Base-by-base conservation (phyloP, 1,140 invertebrate genomes). In the Cyphomyrmex costatus region DNA sequence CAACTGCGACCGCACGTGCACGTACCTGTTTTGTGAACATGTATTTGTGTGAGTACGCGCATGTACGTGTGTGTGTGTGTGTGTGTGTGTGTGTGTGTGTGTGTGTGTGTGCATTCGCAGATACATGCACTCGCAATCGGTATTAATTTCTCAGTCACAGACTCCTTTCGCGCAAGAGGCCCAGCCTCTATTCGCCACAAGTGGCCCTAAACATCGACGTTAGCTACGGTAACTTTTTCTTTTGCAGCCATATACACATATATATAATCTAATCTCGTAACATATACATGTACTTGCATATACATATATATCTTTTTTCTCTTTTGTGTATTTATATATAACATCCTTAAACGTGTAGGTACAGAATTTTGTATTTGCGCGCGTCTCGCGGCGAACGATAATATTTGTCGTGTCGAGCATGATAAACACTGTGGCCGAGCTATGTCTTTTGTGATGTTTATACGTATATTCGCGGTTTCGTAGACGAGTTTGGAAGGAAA, bases 161-260 rank as follows among this genome's bases (percentile, higher is more conserved):
- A 21, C 24, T 73, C 46, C 49, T 83, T 77, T 89, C 10, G 60
- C 5, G 68, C n/a, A n/a, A 53, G 88, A 93, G 92, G 92, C 93
- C 92, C 93, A 93, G 93, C 92, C 93, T 91, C 91, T 53, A 3
- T 36, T 84, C 71, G 33, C 79, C 82, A 82, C 84, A n/a, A 89
- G 89, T 85, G 86, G n/a, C 42, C 86, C 87, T 92, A 88, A 90
- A 93, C 91, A 92, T 91, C 85, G 78, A 93, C 88, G 56, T 74
- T 74, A 49, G 24, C 89, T 92, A 89, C 71, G 85, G 66, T 86
- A 88, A 89, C 65, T 85, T 86, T 85, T 88, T 30, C 76, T 61
- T 89, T 87, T 78, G 60, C 85, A 82, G 76, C 63, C 60, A 88
- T 87, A 86, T 74, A 85, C 63, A 74, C 74, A 65, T 49, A 60